phyloP scores from a whole-genome alignment of 1,140 invertebrate species.

The Akabosia matsudoensis region DNA sequence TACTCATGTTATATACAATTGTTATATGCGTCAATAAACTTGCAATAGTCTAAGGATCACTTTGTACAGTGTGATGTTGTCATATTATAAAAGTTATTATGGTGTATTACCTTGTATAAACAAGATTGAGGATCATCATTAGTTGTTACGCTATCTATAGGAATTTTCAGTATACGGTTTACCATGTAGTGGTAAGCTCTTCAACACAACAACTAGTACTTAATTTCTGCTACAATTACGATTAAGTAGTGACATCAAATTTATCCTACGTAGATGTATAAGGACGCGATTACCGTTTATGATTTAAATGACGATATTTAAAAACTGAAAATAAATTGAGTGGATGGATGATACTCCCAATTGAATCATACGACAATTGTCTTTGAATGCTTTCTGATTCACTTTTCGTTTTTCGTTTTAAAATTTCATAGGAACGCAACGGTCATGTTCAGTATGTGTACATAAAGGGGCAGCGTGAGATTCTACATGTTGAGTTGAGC shows the following conservation, averaged over 20 bases:
- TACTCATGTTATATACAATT: slow-evolving; percentile 2
- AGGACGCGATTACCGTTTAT: neutral
- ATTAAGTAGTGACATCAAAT: neutral
- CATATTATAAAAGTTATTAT: too few species aligned
- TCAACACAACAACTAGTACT: neutral
- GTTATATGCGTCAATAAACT: neutral
- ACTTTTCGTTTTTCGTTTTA: too few species aligned
- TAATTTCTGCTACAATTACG: neutral
- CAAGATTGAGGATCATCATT: slow-evolving; percentile 21
- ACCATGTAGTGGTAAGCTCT: neutral
- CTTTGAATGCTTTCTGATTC: neutral
- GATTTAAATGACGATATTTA: neutral
- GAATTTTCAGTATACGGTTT: neutral
- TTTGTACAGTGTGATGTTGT: slow-evolving; percentile 23
- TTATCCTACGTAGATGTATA: neutral
- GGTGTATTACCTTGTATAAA: too few species aligned
- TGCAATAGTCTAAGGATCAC: neutral
- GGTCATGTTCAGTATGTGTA: too few species aligned
- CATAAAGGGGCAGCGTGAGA: too few species aligned
- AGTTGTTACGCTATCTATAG: neutral
- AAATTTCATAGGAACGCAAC: too few species aligned
- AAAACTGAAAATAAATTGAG: slow-evolving; percentile 6
- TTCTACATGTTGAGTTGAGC: too few species aligned
- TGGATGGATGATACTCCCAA: slow-evolving; percentile 6
- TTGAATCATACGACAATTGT: neutral